Evolutionary conservation across 2,888 invertebrate genomes (phyloP), one percentile per base, ranked within the genome.

Genomic region (Ceraclea dissimilis): DNA sequence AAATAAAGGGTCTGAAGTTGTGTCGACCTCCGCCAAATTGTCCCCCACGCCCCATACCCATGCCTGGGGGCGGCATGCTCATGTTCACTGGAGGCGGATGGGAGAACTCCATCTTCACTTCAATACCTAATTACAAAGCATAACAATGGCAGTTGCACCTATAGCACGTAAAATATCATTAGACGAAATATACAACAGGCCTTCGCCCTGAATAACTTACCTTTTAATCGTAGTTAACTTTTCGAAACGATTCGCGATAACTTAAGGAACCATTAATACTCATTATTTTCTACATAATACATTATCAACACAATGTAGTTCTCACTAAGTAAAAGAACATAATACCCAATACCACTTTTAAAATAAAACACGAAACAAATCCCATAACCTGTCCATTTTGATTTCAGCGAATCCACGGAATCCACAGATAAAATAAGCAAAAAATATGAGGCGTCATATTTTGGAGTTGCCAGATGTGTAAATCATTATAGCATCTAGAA

Each of bases 1-100:
- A 84, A 17, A 44, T 33, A 69, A 72, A 76, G 65, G 75, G 74
- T 63, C 75, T 74, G 72, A 75, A 76, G 63, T 70, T 73, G 69
- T 73, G 76, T 64, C 76, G 74, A 67, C 74, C 73, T 70, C 73
- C 74, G 70, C 72, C 72, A 64, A 76, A 73, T 62, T 66, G 68
- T 61, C 56, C 56, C 39, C 33, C 33, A 13, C 48, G 22, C 20
- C 47, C 47, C 57, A 54, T 49, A 31, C 47, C 47, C 57, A 54
- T 49, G 11, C 49, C 52, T 31, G 58, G 56, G 10, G 53, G 59
- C 20, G 56, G 60, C 51, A 51, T 48, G 33, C 51, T 58, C 58
- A 56, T 53, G 46, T 60, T 55, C 19, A 39, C 39, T 13, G 57
- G 58, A 8, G 55, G 58, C 34, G 57, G 52, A 43, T 56, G 52